Evolutionary conservation across 2,888 invertebrate genomes (phyloP), one percentile per base, ranked within the genome.

Genomic region (Polyommatus icarus): DNA sequence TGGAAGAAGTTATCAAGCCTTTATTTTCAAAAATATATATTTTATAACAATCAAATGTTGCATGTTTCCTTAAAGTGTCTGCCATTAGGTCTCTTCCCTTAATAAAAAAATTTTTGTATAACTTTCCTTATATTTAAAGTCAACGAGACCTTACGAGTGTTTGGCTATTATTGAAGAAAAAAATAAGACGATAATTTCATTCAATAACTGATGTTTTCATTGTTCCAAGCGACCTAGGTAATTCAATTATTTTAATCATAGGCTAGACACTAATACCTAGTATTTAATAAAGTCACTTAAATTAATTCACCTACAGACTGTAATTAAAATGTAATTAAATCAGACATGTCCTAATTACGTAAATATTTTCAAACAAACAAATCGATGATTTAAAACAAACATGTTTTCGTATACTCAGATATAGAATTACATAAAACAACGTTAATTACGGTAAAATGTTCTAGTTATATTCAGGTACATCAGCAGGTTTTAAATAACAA

Each of bases 331-430:
- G 7, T 20, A 24, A 61, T 61, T 24, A 24, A 61, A 20, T 20
- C 59, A 20, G 1, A 59, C 59, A 8, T 20, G 3, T 1, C 24
- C 12, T 61, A 20, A 59, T 59, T 59, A 1, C 6, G 18, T 54
- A 59, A 20, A 59, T 59, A 54, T 54, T 54, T 54, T 54, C 5
- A 20, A 24, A 61, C 61, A 61, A 61, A 61, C 61, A 61, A 61
- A 61, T 24, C 20, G 3, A 24, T 24, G 3, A 61, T 24, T 8
- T 24, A 20, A 61, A 24, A 61, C 24, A 24, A 61, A 61, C 12
- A 61, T 61, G 61, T 24, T 10, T 61, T 20, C 20, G 10, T 61
- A 10, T 61, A 61, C 59, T 20, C 0, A 5, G 15, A 54, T 54
- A 54, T 1, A 54, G 15, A 50, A 50, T 54, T 54, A 54, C 18